Percentiles rank a stretch among this genome's conserved stretches.
Conservation (phyloP, 2,113 vertebrate species). For the Hippocampus zosterae region DNA sequence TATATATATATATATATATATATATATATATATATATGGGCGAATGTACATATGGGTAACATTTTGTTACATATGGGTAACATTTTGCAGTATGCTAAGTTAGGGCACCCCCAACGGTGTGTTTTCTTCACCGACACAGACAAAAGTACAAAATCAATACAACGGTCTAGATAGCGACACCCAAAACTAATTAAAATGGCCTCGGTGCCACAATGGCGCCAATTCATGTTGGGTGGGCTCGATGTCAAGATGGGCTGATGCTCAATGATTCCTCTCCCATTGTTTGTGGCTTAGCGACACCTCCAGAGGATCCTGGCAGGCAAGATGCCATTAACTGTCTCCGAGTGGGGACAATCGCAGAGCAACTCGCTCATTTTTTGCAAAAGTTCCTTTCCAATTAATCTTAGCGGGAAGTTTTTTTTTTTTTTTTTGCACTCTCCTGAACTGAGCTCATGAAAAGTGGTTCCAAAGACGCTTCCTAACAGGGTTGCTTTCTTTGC, state of each 20-base stretch:
- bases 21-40: no score
- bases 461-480: constrained; percentile 30
- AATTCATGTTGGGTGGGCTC: constrained; percentile 59
- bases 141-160: constrained; percentile 44
- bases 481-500: constrained; percentile 46
- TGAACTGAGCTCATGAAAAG: background rate
- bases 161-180: constrained; percentile 47
- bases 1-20: no score
- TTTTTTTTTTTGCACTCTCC: constrained; percentile 36
- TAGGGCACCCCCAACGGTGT: constrained; percentile 4
- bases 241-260: constrained; percentile 40
- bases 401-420: constrained; percentile 61
- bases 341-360: constrained; percentile 58
- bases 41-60: background rate
- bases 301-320: constrained; percentile 54
- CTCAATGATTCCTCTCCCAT: constrained; percentile 63
- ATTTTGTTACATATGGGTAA: background rate
- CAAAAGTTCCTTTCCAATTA: constrained; percentile 68
- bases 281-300: constrained; percentile 65
- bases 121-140: constrained; percentile 47
- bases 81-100: background rate
- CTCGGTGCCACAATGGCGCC: constrained; percentile 52
- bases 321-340: constrained; percentile 65
- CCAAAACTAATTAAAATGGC: constrained; percentile 71
- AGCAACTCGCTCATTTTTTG: constrained; percentile 50